Evolutionary conservation across 2,888 invertebrate genomes (phyloP).

Genomic region (Cetonia aurata): DNA sequence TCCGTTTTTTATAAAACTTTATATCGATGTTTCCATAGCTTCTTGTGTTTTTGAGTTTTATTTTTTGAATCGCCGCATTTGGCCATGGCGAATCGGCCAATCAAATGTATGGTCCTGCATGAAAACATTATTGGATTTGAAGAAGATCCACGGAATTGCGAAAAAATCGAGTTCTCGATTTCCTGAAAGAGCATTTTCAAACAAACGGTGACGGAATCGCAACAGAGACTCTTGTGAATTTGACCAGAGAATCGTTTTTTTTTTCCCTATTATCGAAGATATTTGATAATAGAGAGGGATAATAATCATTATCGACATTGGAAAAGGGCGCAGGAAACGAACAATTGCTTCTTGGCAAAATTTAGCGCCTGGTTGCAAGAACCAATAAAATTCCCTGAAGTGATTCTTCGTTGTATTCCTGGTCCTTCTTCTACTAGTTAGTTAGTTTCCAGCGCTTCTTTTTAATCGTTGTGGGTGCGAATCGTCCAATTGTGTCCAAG

Average conservation of each 20-base stretch:
- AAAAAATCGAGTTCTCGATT: slow-evolving; percentile 1
- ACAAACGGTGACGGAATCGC: background rate
- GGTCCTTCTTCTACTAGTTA: slow-evolving; percentile 10
- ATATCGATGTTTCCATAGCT: no score
- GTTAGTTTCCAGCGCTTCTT: no score
- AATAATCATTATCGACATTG: slow-evolving; percentile 5
- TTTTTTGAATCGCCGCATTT: background rate
- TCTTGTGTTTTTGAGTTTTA: no score
- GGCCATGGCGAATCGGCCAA: slow-evolving; percentile 1
- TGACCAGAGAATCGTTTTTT: slow-evolving; percentile 2
- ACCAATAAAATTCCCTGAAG: slow-evolving; percentile 1
- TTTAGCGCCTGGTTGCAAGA: slow-evolving; percentile 11
- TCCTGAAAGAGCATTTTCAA: slow-evolving; percentile 1
- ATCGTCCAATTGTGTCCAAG: no score
- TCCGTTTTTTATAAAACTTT: no score
- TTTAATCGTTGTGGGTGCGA: no score
- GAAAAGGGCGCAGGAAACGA: background rate
- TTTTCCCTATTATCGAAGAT: slow-evolving; percentile 4
- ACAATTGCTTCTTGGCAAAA: slow-evolving; percentile 8
- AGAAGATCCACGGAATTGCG: background rate
- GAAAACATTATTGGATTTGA: background rate
- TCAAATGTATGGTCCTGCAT: slow-evolving; percentile 2
- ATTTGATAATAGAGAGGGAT: no score
- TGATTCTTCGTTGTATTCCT: background rate
- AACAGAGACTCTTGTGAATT: background rate